These are phyloP conservation scores for Momotus momota DNA, from an alignment of 2,797 vertebrate genomes.

Conservation along the genomic window DNA sequence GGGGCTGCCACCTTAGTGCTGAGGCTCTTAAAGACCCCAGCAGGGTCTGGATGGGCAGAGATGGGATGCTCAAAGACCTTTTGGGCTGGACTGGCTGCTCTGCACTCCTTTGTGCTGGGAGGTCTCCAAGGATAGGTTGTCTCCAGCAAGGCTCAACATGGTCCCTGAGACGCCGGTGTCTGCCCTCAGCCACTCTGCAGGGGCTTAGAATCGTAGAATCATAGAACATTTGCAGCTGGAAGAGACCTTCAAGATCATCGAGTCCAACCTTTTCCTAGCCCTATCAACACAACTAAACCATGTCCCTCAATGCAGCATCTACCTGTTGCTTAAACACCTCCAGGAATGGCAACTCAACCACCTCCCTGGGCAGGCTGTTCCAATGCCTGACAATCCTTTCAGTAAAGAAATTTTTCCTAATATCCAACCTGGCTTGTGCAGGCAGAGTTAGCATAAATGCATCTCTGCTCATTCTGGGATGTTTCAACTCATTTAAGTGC, in stretches of 20 bases:
- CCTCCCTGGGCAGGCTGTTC: no score
- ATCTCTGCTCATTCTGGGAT: not conserved
- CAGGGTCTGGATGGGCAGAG: not conserved
- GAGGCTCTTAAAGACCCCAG: not conserved
- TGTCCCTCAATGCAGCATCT: no score
- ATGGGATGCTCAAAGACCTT: not conserved
- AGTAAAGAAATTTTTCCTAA: no score
- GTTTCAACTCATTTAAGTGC: not conserved
- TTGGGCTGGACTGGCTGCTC: not conserved
- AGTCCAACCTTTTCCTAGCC: no score
- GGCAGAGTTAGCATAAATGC: not conserved
- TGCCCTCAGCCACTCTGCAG: not conserved
- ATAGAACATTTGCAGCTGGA: no score
- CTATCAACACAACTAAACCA: no score
- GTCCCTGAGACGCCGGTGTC: not conserved
- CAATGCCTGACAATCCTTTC: no score
- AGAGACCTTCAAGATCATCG: no score
- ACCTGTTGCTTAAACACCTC: no score
- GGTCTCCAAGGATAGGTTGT: not conserved
- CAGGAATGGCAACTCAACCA: no score
- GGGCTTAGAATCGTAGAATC: not conserved
- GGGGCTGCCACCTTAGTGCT: not conserved
- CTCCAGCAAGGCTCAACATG: rapidly evolving
- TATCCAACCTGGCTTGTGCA: no score
- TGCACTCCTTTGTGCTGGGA: not conserved